Evolutionary conservation across 2,888 invertebrate genomes (phyloP).

Genomic region (Tanypteryx hageni): DNA sequence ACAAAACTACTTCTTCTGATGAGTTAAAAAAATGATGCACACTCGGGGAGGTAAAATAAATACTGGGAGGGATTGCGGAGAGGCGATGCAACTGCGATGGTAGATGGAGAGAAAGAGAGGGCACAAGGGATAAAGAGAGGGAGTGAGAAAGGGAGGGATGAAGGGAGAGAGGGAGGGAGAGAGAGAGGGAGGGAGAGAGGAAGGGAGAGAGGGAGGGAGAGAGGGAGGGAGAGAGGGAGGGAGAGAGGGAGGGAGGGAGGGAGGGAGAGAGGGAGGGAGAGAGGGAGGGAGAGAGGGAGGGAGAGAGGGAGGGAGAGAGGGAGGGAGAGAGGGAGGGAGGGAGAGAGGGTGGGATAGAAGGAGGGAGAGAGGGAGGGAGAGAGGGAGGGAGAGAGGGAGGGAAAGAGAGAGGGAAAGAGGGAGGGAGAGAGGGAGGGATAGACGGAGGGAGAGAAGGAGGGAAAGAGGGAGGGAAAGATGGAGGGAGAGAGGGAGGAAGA

Average conservation of each 20-base stretch:
- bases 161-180: background rate
- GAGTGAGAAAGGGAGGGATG: too few species aligned
- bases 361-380: background rate
- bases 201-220: background rate
- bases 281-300: background rate
- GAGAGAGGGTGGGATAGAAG: background rate
- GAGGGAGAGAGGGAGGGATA: background rate
- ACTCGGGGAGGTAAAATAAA: background rate
- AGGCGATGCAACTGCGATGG: background rate
- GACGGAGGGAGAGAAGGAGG: background rate
- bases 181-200: background rate
- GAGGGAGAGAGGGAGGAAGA: background rate
- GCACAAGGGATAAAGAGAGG: background rate
- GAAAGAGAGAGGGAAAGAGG: background rate
- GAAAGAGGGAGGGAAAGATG: background rate
- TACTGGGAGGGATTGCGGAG: background rate
- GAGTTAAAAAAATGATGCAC: slow-evolving; percentile 19
- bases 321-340: background rate
- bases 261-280: background rate
- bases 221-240: background rate
- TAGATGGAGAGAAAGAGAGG: background rate
- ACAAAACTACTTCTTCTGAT: slow-evolving; percentile 53
- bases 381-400: background rate
- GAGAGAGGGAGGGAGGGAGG: background rate
- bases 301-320: background rate